Base-by-base conservation (phyloP, 2,797 vertebrate genomes). In the Sphenodon punctatus region DNA sequence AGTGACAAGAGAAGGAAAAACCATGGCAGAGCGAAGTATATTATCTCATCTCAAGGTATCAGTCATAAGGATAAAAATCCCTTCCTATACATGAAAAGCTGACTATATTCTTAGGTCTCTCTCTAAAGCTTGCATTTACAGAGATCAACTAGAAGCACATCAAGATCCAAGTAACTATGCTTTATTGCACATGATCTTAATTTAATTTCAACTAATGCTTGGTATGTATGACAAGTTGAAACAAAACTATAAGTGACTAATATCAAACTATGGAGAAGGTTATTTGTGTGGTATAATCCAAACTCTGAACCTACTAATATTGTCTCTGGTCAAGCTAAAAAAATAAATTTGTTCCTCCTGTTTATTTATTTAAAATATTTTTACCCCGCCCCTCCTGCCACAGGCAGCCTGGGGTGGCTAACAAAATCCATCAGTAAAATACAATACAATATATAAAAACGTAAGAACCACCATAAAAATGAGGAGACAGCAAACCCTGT, bases 291-390 rank as follows among this genome's bases (percentile, higher is more conserved):
- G 48, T 49, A 7, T 25, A 23, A 49, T 49, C n/a, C 13, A 49
- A 45, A 78, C 27, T n/a, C 72, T 61, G 46, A 85, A 76, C 81
- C 58, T 72, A 38, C 59, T 80, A 64, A 82, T 75, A 84, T 38
- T 78, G 9, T 51, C 39, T 82, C 65, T 76, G 78, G 63, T 17
- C 49, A 59, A 16, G 30, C 43, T 55, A 74, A 85, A 90, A 78
- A 17, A 19, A 20, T 17, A 19, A 67, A 72, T 82, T 70, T 80
- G 25, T 84, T n/a, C n/a, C n/a, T n/a, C n/a, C n/a, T n/a, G n/a
- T n/a, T n/a, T n/a, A n/a, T n/a, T n/a, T n/a, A n/a, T n/a, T n/a
- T n/a, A n/a, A n/a, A n/a, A n/a, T n/a, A n/a, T n/a, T n/a, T n/a
- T n/a, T n/a, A n/a, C n/a, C n/a, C n/a, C n/a, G n/a, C n/a, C n/a